Conservation (phyloP, 2,888 invertebrate genomes). For the Latrodectus elegans region DNA sequence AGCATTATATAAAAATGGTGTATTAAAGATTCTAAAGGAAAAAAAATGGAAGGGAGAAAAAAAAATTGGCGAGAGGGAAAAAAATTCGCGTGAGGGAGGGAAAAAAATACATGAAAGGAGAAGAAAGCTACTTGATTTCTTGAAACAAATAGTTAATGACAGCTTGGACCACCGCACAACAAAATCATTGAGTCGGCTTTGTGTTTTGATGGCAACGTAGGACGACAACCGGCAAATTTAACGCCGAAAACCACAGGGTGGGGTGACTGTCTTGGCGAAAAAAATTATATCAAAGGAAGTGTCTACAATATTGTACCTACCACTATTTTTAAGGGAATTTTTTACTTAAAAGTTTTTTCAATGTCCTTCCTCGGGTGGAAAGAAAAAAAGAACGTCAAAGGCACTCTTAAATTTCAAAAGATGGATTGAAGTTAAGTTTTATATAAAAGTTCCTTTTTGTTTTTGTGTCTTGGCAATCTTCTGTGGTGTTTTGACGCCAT, state of each 20-base stretch:
- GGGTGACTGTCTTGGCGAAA: constrained; percentile 1
- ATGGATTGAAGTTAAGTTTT: constrained; percentile 4
- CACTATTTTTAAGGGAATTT: constrained; percentile 8
- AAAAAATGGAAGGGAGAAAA: background rate
- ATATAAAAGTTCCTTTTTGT: constrained; percentile 3
- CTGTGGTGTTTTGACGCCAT: constrained; percentile 20
- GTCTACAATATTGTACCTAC: constrained; percentile 20
- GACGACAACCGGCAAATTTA: constrained; percentile 33
- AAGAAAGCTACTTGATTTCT: constrained; percentile 41
- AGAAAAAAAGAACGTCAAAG: constrained; percentile 24
- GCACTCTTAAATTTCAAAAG: constrained; percentile 47
- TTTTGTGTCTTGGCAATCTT: constrained; percentile 1
- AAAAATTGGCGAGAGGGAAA: constrained; percentile 8
- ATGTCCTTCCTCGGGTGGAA: background rate
- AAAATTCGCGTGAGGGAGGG: constrained; percentile 13
- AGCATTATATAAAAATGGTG: background rate
- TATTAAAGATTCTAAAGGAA: constrained; percentile 17
- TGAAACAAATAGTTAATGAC: constrained; percentile 63
- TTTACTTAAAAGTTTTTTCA: constrained; percentile 5
- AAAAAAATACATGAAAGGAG: constrained; percentile 5
- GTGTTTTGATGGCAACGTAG: constrained; percentile 31
- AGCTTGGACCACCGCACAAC: constrained; percentile 45
- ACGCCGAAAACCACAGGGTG: constrained; percentile 10
- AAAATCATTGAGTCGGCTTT: constrained; percentile 43
- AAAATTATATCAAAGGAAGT: constrained; percentile 12